Percentiles rank a stretch among this genome's conserved stretches.
These are phyloP conservation scores for Stenchaetothrips biformis DNA, from an alignment of 2,888 invertebrate species.

Conservation along the genomic window DNA sequence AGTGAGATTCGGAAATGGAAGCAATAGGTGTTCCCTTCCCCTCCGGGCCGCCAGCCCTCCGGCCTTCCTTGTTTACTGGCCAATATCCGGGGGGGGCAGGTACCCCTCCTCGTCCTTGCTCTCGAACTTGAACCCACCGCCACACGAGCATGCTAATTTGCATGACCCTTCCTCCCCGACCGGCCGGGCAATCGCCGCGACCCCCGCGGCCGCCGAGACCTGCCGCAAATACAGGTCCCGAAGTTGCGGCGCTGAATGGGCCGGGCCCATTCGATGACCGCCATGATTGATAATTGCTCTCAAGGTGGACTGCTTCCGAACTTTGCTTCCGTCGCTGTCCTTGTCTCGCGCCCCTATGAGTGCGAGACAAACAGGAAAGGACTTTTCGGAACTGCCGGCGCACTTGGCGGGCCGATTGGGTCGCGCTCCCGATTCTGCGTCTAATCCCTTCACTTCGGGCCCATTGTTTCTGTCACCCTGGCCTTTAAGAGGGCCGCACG, in stretches of 20 bases:
- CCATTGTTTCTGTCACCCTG: constrained; percentile 14
- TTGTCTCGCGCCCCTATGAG: constrained; percentile 17
- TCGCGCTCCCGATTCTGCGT: not conserved
- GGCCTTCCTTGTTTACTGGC: constrained; percentile 13
- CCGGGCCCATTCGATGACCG: not conserved
- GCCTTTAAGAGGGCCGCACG: constrained; percentile 2
- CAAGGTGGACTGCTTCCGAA: not conserved
- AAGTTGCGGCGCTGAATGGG: too few species aligned
- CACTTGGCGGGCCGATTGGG: too few species aligned
- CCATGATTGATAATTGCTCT: not conserved
- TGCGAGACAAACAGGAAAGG: too few species aligned
- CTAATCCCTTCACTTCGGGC: constrained; percentile 1
- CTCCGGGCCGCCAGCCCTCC: too few species aligned
- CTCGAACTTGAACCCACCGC: constrained; percentile 12
- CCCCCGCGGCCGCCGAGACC: too few species aligned
- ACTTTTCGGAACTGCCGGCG: too few species aligned
- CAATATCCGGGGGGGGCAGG: constrained; percentile 11
- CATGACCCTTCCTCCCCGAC: not conserved
- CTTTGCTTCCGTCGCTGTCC: constrained; percentile 26
- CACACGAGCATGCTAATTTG: constrained; percentile 19
- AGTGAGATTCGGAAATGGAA: constrained; percentile 15
- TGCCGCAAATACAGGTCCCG: not conserved
- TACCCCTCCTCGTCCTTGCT: not conserved
- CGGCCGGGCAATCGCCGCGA: not conserved
- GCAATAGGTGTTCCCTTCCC: not conserved